These are phyloP conservation scores for Nycticryphes semicollaris DNA, from an alignment of 2,113 vertebrate genomes.

Conservation along the genomic window DNA sequence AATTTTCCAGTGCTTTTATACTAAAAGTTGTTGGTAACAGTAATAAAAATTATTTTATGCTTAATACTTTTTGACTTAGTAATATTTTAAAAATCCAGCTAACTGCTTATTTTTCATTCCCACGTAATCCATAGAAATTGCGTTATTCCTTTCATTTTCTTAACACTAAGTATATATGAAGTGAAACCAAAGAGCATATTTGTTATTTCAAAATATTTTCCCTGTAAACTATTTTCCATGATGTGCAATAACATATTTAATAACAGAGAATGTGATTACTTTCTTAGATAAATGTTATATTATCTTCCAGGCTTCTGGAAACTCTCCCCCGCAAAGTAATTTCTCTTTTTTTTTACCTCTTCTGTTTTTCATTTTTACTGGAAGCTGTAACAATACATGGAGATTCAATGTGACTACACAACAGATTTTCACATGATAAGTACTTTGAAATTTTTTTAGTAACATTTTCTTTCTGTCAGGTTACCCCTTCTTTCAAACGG, in stretches of 20 bases:
- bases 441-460: constrained; percentile 29
- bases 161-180: neutral
- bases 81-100: neutral
- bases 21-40: neutral
- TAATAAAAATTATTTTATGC: constrained; percentile 32
- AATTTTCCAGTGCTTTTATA: constrained; percentile 15
- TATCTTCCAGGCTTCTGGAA: neutral
- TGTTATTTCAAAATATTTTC: constrained; percentile 22
- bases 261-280: neutral
- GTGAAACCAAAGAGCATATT: neutral
- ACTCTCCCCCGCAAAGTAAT: neutral
- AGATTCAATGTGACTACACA: neutral
- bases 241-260: neutral
- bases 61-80: neutral
- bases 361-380: neutral
- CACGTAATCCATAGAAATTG: neutral
- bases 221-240: neutral
- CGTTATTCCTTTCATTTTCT: neutral
- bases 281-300: constrained; percentile 16
- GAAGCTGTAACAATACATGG: neutral
- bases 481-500: constrained; percentile 8
- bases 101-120: constrained; percentile 11
- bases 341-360: neutral
- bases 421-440: constrained; percentile 12
- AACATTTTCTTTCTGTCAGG: constrained; percentile 31